Evolutionary conservation across 1,140 invertebrate species (phyloP), one percentile per base, ranked within the genome.

Genomic region (Maniola jurtina): DNA sequence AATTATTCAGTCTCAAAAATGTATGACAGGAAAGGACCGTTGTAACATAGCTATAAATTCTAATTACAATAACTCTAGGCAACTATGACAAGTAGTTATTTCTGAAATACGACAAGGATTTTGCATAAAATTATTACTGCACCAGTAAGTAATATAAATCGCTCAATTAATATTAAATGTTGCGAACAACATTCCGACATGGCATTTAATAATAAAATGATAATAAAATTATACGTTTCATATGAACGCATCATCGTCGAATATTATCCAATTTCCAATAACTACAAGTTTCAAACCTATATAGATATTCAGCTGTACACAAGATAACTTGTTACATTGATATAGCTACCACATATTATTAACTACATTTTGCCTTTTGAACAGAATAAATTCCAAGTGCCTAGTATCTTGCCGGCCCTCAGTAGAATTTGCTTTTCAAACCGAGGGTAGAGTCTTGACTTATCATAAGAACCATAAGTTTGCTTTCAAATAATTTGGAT

Each of bases 151-250:
- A 63, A 55, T 63, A 64, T 64, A 64, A 64, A 64, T 64, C n/a
- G 52, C 33, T 64, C 52, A 47, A 64, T 66, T 61, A 66, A 55
- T 60, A 66, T 66, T 34, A 60, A 61, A 52, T 54, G 33, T 60
- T 61, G 54, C 57, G 52, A 66, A 63, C 67, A 47, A 47, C 62
- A 69, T 69, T 69, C 67, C 58, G 10, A 5, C 67, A 69, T 61
- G 36, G 42, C 48, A 16, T 55, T 64, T 42, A n/a, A 58, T 45
- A 63, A 59, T 62, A 58, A 50, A 68, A 60, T 58, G n/a, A 52
- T 52, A 25, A 16, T 54, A 6, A 16, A 55, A 62, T 38, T 42
- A 47, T 55, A 55, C 50, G 25, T 25, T 63, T 13, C 55, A 59
- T 52, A 14, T 55, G 9, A 34, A 55, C 25, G 52, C 25, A 55